Evolutionary conservation across 2,113 vertebrate species (phyloP), one percentile per base, ranked within the genome.

Genomic region (Centropristis striata): DNA sequence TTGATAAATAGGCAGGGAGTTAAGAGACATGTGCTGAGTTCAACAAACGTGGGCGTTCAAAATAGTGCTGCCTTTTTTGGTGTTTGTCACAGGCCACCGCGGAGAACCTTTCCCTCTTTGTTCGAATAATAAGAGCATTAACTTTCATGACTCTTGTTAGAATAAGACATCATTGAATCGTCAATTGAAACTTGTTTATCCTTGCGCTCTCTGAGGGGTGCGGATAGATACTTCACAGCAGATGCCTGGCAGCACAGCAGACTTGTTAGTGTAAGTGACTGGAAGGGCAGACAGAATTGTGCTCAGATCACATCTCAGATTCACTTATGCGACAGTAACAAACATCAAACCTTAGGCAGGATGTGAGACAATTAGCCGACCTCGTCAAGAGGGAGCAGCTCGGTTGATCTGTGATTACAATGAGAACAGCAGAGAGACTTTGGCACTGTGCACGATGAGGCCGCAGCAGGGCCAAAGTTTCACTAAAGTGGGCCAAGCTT

Each of bases 401-500:
- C 28, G 9, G 46, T 42, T 80, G 36, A 78, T 65, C 53, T 81
- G 74, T 61, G 27, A 87, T 85, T 75, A 86, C 46, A 75, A 55
- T 49, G 27, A 71, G 27, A 82, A 20, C 70, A 46, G 32, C 63
- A 76, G 55, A 18, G 57, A 81, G 64, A 81, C 70, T 61, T 61
- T 84, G 50, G 70, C 69, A n/a, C 63, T 4, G n/a, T 61, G 51
- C 46, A 21, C 2, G 57, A 68, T 25, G 61, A 50, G 44, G 58
- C 61, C 3, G 1, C 57, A 60, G 27, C 50, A 20, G 47, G 65
- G 78, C 71, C 64, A 75, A 69, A 84, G 81, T 77, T 79, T 61
- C 13, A 32, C 77, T 72, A 66, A 88, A 86, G 49, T 85, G 83
- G 83, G 84, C 86, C 76, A 80, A 72, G 81, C 75, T 57, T 59